Conservation (phyloP, 2,888 invertebrate species). For the Slavum lentiscoides region DNA sequence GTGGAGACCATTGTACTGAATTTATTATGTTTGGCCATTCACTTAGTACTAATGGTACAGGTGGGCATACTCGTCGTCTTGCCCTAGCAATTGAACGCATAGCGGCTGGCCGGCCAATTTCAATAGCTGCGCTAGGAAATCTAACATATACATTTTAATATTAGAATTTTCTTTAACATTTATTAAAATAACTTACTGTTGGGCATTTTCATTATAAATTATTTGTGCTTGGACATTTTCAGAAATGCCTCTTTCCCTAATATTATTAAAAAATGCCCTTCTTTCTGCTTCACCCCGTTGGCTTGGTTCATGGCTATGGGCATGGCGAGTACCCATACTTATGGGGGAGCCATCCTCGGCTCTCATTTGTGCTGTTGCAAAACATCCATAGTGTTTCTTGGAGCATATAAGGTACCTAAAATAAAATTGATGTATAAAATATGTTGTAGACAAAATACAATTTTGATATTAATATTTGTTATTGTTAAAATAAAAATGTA, state of each 20-base stretch:
- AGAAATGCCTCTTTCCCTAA: background rate
- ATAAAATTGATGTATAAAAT: background rate
- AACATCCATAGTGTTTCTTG: background rate
- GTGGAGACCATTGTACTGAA: background rate
- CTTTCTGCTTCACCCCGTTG: background rate
- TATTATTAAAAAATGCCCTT: background rate
- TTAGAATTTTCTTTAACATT: background rate
- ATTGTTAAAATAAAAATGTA: background rate
- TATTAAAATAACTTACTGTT: background rate
- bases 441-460: background rate
- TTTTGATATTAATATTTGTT: background rate
- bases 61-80: background rate
- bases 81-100: background rate
- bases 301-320: background rate
- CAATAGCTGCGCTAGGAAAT: background rate
- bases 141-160: background rate
- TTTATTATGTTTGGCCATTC: background rate
- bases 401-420: background rate
- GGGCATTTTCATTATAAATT: background rate
- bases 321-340: background rate
- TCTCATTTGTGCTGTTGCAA: background rate
- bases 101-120: background rate
- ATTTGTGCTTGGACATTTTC: background rate
- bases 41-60: background rate
- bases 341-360: background rate